These are phyloP conservation scores for Muschampia staudingeri DNA, from an alignment of 2,888 invertebrate species.

Conservation along the genomic window DNA sequence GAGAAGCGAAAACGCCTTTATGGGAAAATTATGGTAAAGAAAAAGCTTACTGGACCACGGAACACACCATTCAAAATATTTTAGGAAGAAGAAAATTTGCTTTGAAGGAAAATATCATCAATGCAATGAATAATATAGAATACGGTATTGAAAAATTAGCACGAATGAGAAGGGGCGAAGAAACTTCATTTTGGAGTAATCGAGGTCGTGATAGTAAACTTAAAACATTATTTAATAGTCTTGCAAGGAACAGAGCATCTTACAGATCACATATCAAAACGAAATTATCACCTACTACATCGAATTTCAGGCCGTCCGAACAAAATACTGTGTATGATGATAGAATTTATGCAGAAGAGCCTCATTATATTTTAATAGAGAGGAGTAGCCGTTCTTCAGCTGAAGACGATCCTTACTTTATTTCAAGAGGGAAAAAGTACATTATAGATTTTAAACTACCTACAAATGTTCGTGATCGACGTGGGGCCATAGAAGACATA, in stretches of 20 bases:
- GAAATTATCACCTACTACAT: neutral
- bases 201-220: conserved; percentile 78
- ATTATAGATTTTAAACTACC: conserved; percentile 70
- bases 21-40: conserved; percentile 5
- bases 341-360: conserved; percentile 89
- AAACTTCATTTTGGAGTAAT: conserved; percentile 76
- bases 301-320: conserved; percentile 63
- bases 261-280: neutral
- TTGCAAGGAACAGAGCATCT: conserved; percentile 64
- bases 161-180: conserved; percentile 72
- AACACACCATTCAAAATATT: conserved; percentile 75
- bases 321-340: conserved; percentile 81
- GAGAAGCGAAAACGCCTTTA: conserved; percentile 65
- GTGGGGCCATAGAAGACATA: conserved; percentile 85
- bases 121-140: conserved; percentile 77
- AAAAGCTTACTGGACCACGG: conserved; percentile 62
- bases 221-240: conserved; percentile 74
- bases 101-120: conserved; percentile 76
- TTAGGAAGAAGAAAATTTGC: conserved; percentile 76
- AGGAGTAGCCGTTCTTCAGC: conserved; percentile 84
- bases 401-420: conserved; percentile 85
- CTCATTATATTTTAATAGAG: conserved; percentile 89
- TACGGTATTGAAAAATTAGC: conserved; percentile 77
- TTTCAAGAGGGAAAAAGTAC: conserved; percentile 84
- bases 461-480: conserved; percentile 80